A percentile compares a stretch with the other conserved stretches of the same genome.
phyloP scores from a whole-genome alignment of 2,113 vertebrate species.

The Nothocercus julius region DNA sequence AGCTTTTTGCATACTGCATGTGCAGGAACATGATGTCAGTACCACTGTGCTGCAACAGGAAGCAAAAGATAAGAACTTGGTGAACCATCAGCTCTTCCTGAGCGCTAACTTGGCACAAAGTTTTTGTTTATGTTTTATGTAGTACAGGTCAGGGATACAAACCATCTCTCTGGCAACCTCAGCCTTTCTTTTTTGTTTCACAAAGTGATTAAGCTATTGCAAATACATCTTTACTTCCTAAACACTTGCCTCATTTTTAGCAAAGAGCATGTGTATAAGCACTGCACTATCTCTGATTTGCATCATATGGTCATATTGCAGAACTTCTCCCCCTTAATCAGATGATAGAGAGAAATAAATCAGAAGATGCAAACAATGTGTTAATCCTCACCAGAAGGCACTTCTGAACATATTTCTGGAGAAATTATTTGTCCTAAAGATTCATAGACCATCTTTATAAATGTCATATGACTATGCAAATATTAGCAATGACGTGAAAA shows the following conservation, averaged over 20 bases:
- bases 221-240: background rate
- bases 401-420: background rate
- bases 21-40: slow-evolving; percentile 58
- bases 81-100: slow-evolving; percentile 54
- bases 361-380: background rate
- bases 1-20: background rate
- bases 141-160: background rate
- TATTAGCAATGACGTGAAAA: slow-evolving; percentile 41
- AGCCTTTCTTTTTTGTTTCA: background rate
- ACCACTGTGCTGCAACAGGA: slow-evolving; percentile 44
- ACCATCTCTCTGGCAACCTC: background rate
- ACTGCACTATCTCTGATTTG: background rate
- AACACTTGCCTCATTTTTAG: background rate
- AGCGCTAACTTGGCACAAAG: background rate
- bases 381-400: slow-evolving; percentile 17
- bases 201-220: background rate
- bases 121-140: background rate
- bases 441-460: background rate
- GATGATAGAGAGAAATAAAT: slow-evolving; percentile 4
- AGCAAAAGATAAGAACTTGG: slow-evolving; percentile 32
- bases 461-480: slow-evolving; percentile 52
- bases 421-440: slow-evolving; percentile 25
- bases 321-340: background rate
- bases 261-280: background rate
- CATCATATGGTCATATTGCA: background rate